A percentile compares a stretch with the other conserved stretches of the same genome.
Evolutionary conservation across 2,888 invertebrate genomes (phyloP).

Genomic region (Mycalesis mineus): DNA sequence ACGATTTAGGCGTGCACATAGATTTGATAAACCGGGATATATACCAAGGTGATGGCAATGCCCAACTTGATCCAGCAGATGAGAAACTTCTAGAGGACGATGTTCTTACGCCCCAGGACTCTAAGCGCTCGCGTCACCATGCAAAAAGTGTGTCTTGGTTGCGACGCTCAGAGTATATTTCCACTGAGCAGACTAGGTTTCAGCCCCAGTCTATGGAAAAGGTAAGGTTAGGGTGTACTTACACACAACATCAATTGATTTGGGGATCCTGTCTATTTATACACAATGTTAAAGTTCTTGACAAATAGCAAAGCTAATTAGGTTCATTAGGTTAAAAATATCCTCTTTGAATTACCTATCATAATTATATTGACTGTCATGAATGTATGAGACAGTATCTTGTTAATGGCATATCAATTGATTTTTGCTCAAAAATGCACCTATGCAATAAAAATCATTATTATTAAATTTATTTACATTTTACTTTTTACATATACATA

Average conservation of each 20-base stretch:
- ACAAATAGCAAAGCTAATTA: no score
- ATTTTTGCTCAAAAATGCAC: no score
- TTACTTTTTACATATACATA: no score
- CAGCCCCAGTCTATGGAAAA: slow-evolving; percentile 97
- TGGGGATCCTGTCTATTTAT: neutral
- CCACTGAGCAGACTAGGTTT: slow-evolving; percentile 98
- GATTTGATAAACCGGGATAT: slow-evolving; percentile 97
- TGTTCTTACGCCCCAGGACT: slow-evolving; percentile 90
- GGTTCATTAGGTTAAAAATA: no score
- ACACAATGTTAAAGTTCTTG: no score
- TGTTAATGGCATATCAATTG: no score
- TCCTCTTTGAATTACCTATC: no score
- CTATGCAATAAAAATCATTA: no score
- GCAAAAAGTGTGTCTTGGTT: slow-evolving; percentile 98
- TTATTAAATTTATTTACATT: no score
- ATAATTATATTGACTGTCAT: no score
- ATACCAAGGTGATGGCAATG: slow-evolving; percentile 89
- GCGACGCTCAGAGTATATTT: slow-evolving; percentile 98
- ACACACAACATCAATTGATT: neutral
- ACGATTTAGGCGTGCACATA: slow-evolving; percentile 97
- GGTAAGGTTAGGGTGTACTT: slow-evolving; percentile 39
- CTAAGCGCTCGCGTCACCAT: slow-evolving; percentile 95
- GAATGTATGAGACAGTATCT: no score
- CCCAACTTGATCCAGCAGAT: slow-evolving; percentile 91
- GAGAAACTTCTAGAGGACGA: slow-evolving; percentile 98